These are phyloP conservation scores for Epirrhoe alternata DNA, from an alignment of 2,888 invertebrate species.

Conservation along the genomic window DNA sequence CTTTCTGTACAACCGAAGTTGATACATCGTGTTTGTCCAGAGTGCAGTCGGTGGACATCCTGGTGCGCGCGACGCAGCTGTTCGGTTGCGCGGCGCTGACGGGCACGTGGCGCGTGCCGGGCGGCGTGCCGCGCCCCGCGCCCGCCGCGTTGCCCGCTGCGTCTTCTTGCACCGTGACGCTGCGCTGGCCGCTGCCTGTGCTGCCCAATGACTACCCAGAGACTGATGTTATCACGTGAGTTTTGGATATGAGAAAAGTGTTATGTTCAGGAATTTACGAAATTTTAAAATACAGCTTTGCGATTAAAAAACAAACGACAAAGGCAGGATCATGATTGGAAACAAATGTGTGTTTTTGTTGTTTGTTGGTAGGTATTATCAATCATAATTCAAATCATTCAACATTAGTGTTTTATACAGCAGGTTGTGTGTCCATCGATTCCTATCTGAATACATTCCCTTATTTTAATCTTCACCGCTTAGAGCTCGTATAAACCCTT, in stretches of 20 bases:
- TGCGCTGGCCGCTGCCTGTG: slow-evolving; percentile 49
- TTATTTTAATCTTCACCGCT: no score
- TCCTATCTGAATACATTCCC: no score
- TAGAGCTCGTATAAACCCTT: not conserved
- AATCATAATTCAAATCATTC: no score
- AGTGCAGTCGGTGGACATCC: slow-evolving; percentile 46
- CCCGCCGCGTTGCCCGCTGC: slow-evolving; percentile 40
- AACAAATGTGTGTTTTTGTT: no score
- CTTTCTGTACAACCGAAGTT: not conserved
- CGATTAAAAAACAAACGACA: no score
- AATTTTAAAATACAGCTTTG: no score
- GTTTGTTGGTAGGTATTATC: no score
- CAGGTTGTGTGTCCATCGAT: no score
- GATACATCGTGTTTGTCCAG: slow-evolving; percentile 39
- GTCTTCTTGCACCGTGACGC: slow-evolving; percentile 30
- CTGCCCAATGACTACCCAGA: slow-evolving; percentile 51
- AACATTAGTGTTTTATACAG: no score
- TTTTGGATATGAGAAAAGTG: no score
- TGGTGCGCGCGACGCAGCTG: slow-evolving; percentile 61
- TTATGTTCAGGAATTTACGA: no score
- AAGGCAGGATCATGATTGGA: no score
- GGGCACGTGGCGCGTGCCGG: slow-evolving; percentile 48
- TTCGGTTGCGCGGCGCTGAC: slow-evolving; percentile 49
- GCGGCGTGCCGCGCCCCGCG: slow-evolving; percentile 27
- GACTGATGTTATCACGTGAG: slow-evolving; percentile 59